Evolutionary conservation across 2,113 vertebrate species (phyloP), one percentile per base, ranked within the genome.

Genomic region (Ctenomys sociabilis): DNA sequence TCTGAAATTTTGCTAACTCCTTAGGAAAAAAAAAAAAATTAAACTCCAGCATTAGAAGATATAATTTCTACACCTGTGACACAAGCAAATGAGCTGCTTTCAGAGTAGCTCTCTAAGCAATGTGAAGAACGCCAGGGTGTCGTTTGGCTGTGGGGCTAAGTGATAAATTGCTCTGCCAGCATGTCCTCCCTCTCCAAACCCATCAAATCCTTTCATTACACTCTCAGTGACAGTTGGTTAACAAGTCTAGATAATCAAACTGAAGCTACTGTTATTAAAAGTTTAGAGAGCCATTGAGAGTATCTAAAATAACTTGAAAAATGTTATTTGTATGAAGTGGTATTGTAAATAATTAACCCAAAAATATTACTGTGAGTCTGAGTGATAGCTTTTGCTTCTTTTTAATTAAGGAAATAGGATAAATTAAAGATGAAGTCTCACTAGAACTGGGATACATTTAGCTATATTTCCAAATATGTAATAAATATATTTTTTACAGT

Each of bases 91-190:
- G 72, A 19, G 0, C 49, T 95, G 64, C 91, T 95, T 93, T 82
- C 70, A 88, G 0, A 43, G 45, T n/a, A 30, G n/a, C 84, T 88
- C 32, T 90, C 30, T 85, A 57, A 95, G 75, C 37, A 7, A 7
- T 77, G 90, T 88, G 43, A 88, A 64, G 22, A 12, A 30, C 77
- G 90, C 81, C 95, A 95, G 95, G 89, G 35, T 61, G 61, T 54
- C 75, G 85, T 57, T 90, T 95, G 90, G 93, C 92, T n/a, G 16
- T 30, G 80, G 84, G 22, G 30, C 43, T 75, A 91, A 95, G 77
- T 72, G 66, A 97, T 94, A 90, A 96, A 97, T 81, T 83, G 61
- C 43, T 89, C 24, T 3, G 93, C 93, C 95, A 97, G 45, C 32
- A 26, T 32, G 13, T 21, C 93, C 40, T 91, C 45, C 59, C 70